Base-by-base conservation (phyloP, 2,888 invertebrate species). In the Lycocerus yunnanus region DNA sequence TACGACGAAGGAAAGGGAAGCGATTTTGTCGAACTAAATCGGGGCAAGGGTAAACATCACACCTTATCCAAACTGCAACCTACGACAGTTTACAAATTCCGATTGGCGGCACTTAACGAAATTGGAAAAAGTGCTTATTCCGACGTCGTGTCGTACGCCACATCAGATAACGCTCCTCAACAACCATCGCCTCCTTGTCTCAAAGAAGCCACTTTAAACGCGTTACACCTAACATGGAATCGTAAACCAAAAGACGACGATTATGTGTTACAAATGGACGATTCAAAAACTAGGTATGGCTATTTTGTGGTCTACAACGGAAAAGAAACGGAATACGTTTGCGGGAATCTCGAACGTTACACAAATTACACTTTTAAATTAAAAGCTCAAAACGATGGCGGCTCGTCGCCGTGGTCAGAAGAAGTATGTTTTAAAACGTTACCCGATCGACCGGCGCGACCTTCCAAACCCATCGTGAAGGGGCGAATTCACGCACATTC, bases 331-430 rank as follows among this genome's bases (percentile, higher is more conserved):
- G 88, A 90, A 20, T 91, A 94, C 86, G 89, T 90, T 79, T 93
- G 94, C 85, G 87, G 88, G 72, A 91, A 91, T 74, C 89, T 97
- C 75, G 89, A 90, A 60, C 90, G 95, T 81, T 94, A 94, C 81
- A 92, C 94, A 78, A 92, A 92, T 83, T 97, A 96, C 87, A 93
- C 92, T 83, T 96, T 96, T 87, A 91, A 95, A 73, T 88, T 96
- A 81, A 90, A 93, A 78, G 93, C 95, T 80, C 93, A 93, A 84
- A 97, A 96, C 84, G 93, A 93, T 79, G 95, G 95, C 81, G 97
- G 97, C 1, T 89, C 90, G 79, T 95, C 96, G 6, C 91, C 92
- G 14, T 96, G 95, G 95, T 95, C 95, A 43, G 91, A 93, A 69
- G 93, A 94, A 84, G 93, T 96, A 15, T 83, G 83, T 65, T 96